Percentiles rank a stretch among this genome's conserved stretches.
Evolutionary conservation across 2,888 invertebrate genomes (phyloP).

Genomic region (Petrophora chlorosata): DNA sequence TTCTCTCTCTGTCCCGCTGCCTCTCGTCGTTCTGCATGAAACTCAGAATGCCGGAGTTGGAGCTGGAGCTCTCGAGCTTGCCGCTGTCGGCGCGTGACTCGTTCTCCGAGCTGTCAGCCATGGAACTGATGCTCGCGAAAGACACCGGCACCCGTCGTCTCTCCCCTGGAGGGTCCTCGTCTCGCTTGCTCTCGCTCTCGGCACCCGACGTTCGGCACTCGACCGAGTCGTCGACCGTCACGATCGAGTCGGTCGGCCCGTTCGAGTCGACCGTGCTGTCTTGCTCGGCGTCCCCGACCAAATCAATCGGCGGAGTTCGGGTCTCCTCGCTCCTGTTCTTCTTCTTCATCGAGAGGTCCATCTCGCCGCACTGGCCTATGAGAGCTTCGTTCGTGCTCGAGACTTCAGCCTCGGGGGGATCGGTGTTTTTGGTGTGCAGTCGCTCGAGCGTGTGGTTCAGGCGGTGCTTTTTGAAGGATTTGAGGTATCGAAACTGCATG

Average conservation of each 20-base stretch:
- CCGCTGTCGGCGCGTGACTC: constrained; percentile 71
- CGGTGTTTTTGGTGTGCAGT: constrained; percentile 88
- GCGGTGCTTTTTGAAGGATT: constrained; percentile 95
- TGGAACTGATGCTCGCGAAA: constrained; percentile 80
- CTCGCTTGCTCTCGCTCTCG: constrained; percentile 67
- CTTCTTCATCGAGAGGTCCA: constrained; percentile 83
- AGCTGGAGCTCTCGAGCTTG: constrained; percentile 81
- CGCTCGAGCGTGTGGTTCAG: constrained; percentile 93
- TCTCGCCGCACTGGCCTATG: constrained; percentile 81
- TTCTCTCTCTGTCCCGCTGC: constrained; percentile 86
- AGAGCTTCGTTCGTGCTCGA: constrained; percentile 88
- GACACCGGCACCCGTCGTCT: constrained; percentile 73
- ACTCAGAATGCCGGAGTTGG: constrained; percentile 84
- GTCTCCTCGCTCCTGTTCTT: constrained; percentile 67
- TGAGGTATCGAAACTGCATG: constrained; percentile 95
- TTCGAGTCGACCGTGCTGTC: constrained; percentile 90
- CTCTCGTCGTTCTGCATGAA: constrained; percentile 85
- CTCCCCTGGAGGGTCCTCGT: constrained; percentile 59
- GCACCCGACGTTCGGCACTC: constrained; percentile 74
- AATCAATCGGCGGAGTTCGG: constrained; percentile 76
- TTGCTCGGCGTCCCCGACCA: constrained; percentile 83
- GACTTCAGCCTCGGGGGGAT: constrained; percentile 83
- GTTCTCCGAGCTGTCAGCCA: constrained; percentile 80
- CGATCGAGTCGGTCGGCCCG: constrained; percentile 75
- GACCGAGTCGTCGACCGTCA: constrained; percentile 74